Percentiles rank a stretch among this genome's conserved stretches.
Evolutionary conservation across 2,888 invertebrate species (phyloP).

Genomic region (Fissipunctia ypsillon): DNA sequence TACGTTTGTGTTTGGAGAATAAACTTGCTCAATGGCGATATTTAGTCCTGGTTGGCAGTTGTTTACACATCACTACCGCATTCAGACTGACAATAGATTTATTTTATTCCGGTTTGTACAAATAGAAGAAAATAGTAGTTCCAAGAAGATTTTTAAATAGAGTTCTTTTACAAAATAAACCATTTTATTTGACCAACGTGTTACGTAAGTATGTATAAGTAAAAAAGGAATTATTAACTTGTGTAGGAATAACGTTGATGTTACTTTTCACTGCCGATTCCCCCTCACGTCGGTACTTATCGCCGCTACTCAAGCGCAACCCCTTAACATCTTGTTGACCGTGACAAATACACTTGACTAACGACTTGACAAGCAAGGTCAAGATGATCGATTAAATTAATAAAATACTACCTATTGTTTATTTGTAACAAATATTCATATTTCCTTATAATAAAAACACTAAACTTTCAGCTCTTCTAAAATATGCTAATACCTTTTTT

Average conservation of each 20-base stretch:
- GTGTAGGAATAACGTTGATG: neutral
- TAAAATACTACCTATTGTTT: neutral
- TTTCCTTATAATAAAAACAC: neutral
- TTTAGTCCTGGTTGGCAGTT: slow-evolving; percentile 77
- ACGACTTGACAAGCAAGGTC: slow-evolving; percentile 2
- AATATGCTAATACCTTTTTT: neutral
- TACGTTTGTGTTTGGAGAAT: slow-evolving; percentile 80
- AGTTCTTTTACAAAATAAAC: neutral
- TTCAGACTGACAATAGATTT: slow-evolving; percentile 78
- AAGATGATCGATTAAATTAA: neutral
- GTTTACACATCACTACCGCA: slow-evolving; percentile 82
- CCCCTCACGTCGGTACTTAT: slow-evolving; percentile 9
- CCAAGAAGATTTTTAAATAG: neutral
- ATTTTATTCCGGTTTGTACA: slow-evolving; percentile 67
- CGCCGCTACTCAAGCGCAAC: slow-evolving; percentile 11
- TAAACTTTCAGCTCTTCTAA: neutral
- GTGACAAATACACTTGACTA: slow-evolving; percentile 18
- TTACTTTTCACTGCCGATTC: neutral
- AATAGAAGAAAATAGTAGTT: slow-evolving; percentile 6
- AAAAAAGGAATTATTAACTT: neutral
- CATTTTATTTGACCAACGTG: neutral
- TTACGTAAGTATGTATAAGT: neutral
- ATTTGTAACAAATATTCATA: neutral
- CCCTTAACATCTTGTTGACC: slow-evolving; percentile 14
- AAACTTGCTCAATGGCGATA: slow-evolving; percentile 82